These are phyloP conservation scores for Helicoverpa armigera DNA, from an alignment of 1,140 invertebrate species.

Conservation along the genomic window DNA sequence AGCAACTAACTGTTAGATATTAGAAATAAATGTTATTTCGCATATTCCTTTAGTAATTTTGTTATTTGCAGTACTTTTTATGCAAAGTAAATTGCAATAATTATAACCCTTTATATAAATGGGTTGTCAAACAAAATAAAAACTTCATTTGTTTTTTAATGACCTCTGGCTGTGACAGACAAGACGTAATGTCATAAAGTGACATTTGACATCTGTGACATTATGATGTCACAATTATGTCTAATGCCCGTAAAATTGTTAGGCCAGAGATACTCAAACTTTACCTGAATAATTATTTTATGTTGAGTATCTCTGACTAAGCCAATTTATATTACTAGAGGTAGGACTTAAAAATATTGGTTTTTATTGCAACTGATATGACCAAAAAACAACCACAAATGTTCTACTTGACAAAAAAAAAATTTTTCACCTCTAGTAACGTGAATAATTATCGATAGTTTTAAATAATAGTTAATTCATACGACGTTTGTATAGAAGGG, in stretches of 20 bases:
- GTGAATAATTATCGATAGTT: too few relatives aligned
- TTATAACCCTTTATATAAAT: neutral
- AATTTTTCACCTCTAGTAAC: too few relatives aligned
- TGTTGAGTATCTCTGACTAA: neutral
- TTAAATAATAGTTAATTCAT: neutral
- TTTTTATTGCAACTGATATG: too few relatives aligned
- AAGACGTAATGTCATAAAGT: neutral
- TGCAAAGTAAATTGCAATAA: neutral
- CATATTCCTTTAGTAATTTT: conserved; percentile 22
- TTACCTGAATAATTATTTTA: neutral
- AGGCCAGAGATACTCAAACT: neutral
- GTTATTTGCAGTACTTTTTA: conserved; percentile 19
- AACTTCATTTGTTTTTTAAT: neutral
- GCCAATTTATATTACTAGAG: neutral
- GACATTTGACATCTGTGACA: neutral
- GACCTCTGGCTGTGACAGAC: neutral
- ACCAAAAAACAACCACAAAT: too few relatives aligned
- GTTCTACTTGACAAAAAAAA: too few relatives aligned
- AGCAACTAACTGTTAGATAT: conserved; percentile 32
- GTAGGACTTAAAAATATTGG: too few relatives aligned
- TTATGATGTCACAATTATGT: neutral
- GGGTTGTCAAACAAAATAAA: too few relatives aligned
- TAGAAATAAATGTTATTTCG: conserved; percentile 29
- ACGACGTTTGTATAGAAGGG: neutral
- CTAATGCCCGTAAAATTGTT: neutral